Percentiles rank a stretch among this genome's conserved stretches.
Evolutionary conservation across 2,113 vertebrate species (phyloP).

Genomic region (Ondatra zibethicus): DNA sequence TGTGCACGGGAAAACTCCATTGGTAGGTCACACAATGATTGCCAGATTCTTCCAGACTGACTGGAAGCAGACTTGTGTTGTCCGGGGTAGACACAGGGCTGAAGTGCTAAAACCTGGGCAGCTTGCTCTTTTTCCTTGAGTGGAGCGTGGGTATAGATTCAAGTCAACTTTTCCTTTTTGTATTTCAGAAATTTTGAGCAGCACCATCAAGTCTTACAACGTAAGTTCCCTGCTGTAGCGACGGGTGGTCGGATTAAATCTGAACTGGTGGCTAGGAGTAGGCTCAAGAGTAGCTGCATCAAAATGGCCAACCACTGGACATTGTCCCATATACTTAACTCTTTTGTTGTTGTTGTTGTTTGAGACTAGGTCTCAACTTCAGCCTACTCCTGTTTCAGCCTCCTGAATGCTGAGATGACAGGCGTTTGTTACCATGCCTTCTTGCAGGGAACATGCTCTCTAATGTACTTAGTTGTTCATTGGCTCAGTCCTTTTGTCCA

Average conservation of each 20-base stretch:
- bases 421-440: too few species aligned
- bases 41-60: not conserved
- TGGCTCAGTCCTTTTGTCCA: not conserved
- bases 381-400: not conserved
- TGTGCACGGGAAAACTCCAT: constrained; percentile 98
- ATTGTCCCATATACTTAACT: not conserved
- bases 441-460: not conserved
- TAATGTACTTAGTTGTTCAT: not conserved
- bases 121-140: not conserved
- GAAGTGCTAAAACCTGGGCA: not conserved
- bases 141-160: not conserved
- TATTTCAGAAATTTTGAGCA: constrained; percentile 93
- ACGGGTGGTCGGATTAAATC: not conserved
- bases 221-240: constrained; percentile 88
- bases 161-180: constrained; percentile 55
- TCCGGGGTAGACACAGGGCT: not conserved
- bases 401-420: not conserved
- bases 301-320: not conserved
- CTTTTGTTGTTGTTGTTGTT: not conserved
- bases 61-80: not conserved
- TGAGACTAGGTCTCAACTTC: not conserved
- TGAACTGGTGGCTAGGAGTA: not conserved
- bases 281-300: not conserved
- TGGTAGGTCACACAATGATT: constrained; percentile 85
- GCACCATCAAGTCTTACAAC: constrained; percentile 95